phyloP scores from a whole-genome alignment of 2,888 invertebrate genomes.

The Acrocyrtus sp. region DNA sequence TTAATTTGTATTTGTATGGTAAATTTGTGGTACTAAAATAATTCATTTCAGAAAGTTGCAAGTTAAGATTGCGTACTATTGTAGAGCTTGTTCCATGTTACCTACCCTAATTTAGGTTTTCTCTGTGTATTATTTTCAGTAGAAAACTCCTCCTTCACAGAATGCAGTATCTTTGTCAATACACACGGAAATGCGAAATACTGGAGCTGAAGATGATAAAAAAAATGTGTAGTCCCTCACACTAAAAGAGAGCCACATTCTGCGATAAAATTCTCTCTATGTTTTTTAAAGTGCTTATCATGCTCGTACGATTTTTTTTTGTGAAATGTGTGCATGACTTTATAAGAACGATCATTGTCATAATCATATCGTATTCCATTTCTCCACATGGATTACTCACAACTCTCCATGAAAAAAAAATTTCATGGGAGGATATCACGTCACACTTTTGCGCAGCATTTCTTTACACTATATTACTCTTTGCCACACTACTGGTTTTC shows the following conservation, averaged over 20 bases:
- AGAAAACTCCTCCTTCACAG: too few relatives aligned
- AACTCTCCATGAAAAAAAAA: conserved; percentile 40
- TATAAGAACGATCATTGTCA: conserved; percentile 22
- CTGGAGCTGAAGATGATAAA: too few relatives aligned
- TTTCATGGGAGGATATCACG: conserved; percentile 52
- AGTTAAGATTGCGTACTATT: too few relatives aligned
- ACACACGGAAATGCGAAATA: too few relatives aligned
- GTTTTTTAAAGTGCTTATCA: background rate
- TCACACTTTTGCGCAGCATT: conserved; percentile 53
- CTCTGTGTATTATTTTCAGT: too few relatives aligned
- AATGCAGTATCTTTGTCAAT: too few relatives aligned
- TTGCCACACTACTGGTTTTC: conserved; percentile 3
- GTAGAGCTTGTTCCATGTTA: too few relatives aligned
- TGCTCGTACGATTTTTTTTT: conserved; percentile 6
- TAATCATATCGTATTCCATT: conserved; percentile 47
- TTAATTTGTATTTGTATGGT: too few relatives aligned
- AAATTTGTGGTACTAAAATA: too few relatives aligned
- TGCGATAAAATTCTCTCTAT: background rate
- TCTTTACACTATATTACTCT: conserved; percentile 26
- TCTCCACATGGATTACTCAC: conserved; percentile 52
- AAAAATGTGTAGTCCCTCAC: too few relatives aligned
- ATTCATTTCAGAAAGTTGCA: too few relatives aligned
- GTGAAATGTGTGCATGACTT: background rate
- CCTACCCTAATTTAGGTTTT: too few relatives aligned
- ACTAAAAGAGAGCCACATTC: background rate